Percentiles rank a stretch among this genome's conserved stretches.
Conservation (phyloP, 2,888 invertebrate genomes). For the Spilosoma lubricipeda region DNA sequence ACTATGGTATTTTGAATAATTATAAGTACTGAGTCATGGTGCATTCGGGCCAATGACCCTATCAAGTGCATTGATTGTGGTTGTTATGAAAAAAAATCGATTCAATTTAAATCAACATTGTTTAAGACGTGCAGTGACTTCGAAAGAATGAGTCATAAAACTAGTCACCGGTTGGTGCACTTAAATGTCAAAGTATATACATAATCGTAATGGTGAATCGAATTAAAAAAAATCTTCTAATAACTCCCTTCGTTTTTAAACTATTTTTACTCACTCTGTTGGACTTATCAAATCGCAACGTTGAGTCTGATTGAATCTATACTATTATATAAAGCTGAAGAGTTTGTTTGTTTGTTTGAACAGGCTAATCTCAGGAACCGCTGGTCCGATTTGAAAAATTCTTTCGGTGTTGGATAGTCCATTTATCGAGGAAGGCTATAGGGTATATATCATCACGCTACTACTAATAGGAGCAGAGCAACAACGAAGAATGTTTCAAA, state of each 20-base stretch:
- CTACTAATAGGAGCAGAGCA: too few species aligned
- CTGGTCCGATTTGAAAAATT: too few species aligned
- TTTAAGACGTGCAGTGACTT: conserved; percentile 31
- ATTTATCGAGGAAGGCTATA: too few species aligned
- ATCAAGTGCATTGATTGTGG: conserved; percentile 31
- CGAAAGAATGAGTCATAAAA: conserved; percentile 14
- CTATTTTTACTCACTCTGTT: too few species aligned
- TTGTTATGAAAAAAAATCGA: conserved; percentile 36
- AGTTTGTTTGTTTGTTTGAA: too few species aligned
- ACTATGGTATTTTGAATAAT: conserved; percentile 18
- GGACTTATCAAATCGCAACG: too few species aligned
- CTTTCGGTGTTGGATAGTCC: too few species aligned
- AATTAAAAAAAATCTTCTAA: not conserved
- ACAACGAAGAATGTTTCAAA: too few species aligned
- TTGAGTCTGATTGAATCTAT: too few species aligned
- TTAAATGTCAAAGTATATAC: conserved; percentile 1
- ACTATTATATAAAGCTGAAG: too few species aligned
- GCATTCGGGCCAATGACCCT: conserved; percentile 33
- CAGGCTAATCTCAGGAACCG: too few species aligned
- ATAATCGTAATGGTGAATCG: not conserved
- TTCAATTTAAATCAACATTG: conserved; percentile 50
- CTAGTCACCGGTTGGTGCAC: conserved; percentile 5
- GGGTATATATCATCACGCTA: too few species aligned
- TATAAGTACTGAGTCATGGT: conserved; percentile 28
- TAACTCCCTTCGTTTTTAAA: not conserved